A percentile compares a stretch with the other conserved stretches of the same genome.
Evolutionary conservation across 2,888 invertebrate genomes (phyloP).

Genomic region (Ormyrus rosae): DNA sequence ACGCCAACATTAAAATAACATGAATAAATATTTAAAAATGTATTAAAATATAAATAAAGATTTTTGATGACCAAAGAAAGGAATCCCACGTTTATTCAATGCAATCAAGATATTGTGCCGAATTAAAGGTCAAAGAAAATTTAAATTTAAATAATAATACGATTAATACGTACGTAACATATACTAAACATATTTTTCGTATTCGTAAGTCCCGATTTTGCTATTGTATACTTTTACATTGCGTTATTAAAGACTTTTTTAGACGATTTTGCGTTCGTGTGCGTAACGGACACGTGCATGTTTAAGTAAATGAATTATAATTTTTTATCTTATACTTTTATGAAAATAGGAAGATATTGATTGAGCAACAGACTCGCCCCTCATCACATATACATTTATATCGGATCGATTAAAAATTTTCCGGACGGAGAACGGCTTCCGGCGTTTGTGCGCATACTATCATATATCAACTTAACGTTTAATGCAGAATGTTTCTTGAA

Average conservation of each 20-base stretch:
- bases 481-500: conserved; percentile 40
- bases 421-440: neutral
- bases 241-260: neutral
- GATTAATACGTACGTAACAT: conserved; percentile 2
- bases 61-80: neutral
- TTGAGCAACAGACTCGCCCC: too few species aligned
- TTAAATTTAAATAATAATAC: neutral
- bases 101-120: conserved; percentile 25
- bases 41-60: conserved; percentile 27
- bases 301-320: too few species aligned
- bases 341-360: too few species aligned
- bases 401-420: conserved; percentile 29
- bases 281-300: too few species aligned
- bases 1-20: conserved; percentile 25
- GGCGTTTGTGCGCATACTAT: neutral
- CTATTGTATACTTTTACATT: neutral
- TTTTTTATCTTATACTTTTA: too few species aligned
- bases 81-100: neutral
- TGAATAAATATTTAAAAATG: conserved; percentile 20
- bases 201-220: neutral
- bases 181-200: conserved; percentile 7
- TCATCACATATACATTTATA: neutral
- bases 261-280: neutral
- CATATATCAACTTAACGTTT: conserved; percentile 18
- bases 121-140: conserved; percentile 28